Conservation (phyloP, 2,113 vertebrate genomes). For the Tympanuchus pallidicinctus region DNA sequence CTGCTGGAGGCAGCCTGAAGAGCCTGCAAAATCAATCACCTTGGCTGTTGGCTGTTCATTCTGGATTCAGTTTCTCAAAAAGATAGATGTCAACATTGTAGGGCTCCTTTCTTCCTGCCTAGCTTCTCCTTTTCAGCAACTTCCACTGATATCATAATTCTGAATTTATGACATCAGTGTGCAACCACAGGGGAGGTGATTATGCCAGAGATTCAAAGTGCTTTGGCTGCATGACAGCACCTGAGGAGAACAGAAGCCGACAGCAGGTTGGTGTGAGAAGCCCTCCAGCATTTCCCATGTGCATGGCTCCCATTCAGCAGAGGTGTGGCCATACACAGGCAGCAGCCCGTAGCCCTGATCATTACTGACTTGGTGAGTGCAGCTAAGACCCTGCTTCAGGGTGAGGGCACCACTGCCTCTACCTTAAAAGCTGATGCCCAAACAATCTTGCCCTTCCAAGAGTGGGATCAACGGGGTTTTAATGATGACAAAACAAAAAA, state of each 20-base stretch:
- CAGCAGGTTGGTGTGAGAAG: conserved; percentile 44
- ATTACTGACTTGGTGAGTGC: neutral
- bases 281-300: conserved; percentile 52
- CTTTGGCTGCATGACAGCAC: conserved; percentile 16
- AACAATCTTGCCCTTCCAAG: neutral
- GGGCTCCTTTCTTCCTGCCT: neutral
- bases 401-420: neutral
- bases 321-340: neutral
- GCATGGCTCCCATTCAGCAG: conserved; percentile 23
- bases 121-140: conserved; percentile 7
- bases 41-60: neutral
- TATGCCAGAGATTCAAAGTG: neutral
- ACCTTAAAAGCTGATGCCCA: neutral
- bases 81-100: conserved; percentile 7
- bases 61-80: neutral
- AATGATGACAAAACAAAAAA: neutral
- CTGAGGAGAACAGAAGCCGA: conserved; percentile 49
- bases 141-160: neutral
- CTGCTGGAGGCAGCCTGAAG: neutral
- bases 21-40: neutral
- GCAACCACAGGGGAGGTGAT: neutral
- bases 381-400: neutral
- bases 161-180: neutral
- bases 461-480: neutral
- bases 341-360: neutral